Evolutionary conservation across 2,888 invertebrate genomes (phyloP).

Genomic region (Leptopterna dolabrata): DNA sequence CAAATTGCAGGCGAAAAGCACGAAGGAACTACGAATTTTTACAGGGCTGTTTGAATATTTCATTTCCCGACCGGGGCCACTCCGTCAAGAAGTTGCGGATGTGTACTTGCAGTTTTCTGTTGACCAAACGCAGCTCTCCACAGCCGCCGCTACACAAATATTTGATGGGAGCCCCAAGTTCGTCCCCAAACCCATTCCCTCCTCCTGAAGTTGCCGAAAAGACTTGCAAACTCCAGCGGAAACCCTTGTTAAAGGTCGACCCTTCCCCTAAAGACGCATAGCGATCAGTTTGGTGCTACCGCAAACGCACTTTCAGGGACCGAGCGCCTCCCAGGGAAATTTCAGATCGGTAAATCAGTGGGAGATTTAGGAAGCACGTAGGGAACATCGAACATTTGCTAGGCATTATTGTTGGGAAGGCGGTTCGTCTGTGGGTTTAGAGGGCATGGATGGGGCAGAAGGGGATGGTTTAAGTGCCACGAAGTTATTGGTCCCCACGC

Average conservation of each 20-base stretch:
- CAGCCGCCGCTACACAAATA: background rate
- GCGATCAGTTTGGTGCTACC: background rate
- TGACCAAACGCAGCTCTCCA: background rate
- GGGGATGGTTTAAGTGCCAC: background rate
- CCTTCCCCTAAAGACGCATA: background rate
- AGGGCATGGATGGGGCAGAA: background rate
- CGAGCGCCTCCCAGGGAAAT: background rate
- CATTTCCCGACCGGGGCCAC: background rate
- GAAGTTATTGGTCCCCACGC: constrained; percentile 13
- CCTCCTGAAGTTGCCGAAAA: background rate
- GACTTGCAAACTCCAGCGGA: background rate
- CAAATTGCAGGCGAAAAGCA: background rate
- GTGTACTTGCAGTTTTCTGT: constrained; percentile 2
- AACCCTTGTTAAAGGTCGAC: background rate
- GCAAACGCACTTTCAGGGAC: background rate
- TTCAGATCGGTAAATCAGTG: constrained; percentile 10
- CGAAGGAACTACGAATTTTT: background rate
- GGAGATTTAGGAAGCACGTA: constrained; percentile 9
- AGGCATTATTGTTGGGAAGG: constrained; percentile 7
- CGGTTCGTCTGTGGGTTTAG: background rate
- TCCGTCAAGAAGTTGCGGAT: background rate
- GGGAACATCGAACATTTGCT: constrained; percentile 18
- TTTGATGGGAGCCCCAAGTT: background rate
- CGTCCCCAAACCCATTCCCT: background rate
- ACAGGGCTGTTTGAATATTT: background rate